Evolutionary conservation across 2,888 invertebrate species (phyloP).

Genomic region (Fragum whitleyi): DNA sequence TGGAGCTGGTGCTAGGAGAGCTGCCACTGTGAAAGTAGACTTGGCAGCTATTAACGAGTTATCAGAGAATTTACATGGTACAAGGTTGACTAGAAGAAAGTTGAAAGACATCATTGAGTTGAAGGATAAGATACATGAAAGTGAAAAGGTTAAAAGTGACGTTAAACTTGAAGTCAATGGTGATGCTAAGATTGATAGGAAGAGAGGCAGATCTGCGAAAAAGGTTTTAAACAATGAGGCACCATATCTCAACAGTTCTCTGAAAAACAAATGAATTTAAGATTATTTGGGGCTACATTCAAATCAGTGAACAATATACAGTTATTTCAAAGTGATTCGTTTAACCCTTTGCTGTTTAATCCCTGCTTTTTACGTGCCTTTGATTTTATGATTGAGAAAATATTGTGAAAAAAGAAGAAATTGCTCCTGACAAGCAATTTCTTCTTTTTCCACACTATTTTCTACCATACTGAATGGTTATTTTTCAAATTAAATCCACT

Average conservation of each 20-base stretch:
- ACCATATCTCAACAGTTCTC: constrained; percentile 11
- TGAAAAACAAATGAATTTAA: neutral
- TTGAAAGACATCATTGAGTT: neutral
- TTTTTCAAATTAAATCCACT: too few species aligned
- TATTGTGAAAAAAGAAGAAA: neutral
- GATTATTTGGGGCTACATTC: too few species aligned
- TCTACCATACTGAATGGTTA: too few species aligned
- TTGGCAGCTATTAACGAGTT: neutral
- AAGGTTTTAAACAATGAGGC: constrained; percentile 16
- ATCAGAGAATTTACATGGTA: constrained; percentile 7
- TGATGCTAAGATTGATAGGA: neutral
- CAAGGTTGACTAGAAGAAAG: constrained; percentile 9
- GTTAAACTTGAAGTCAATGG: neutral
- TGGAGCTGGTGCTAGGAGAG: neutral
- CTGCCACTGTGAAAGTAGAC: neutral
- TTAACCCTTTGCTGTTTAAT: neutral
- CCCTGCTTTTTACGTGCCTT: too few species aligned
- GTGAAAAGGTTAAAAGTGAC: neutral
- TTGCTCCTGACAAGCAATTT: too few species aligned
- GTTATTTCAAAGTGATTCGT: too few species aligned
- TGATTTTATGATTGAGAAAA: neutral
- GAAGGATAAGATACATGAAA: neutral
- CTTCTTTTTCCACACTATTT: too few species aligned
- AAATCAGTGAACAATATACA: too few species aligned
- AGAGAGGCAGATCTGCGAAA: constrained; percentile 6